These are phyloP conservation scores for Physeter macrocephalus DNA, from an alignment of 2,113 vertebrate species.

Conservation along the genomic window DNA sequence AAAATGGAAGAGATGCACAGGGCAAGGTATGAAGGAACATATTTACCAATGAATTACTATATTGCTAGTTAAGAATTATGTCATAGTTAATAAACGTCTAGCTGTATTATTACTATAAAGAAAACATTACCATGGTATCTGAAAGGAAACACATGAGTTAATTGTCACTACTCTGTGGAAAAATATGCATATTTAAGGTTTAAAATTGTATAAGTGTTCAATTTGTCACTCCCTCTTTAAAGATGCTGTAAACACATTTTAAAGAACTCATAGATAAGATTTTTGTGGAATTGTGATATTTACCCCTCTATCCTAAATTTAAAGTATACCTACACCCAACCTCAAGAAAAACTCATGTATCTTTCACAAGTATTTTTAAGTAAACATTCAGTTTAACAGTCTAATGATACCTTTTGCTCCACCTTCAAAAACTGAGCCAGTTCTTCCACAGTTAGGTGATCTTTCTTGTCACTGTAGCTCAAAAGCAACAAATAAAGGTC, in stretches of 20 bases:
- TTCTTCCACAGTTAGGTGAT: slow-evolving; percentile 92
- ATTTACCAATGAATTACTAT: background rate
- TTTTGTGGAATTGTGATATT: background rate
- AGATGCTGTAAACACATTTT: background rate
- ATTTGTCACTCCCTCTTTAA: background rate
- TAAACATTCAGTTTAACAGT: background rate
- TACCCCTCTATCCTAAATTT: background rate
- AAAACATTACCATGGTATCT: background rate
- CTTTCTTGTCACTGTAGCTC: slow-evolving; percentile 95
- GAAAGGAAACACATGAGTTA: slow-evolving; percentile 1
- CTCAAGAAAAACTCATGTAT: background rate
- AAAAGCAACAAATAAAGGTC: slow-evolving; percentile 94
- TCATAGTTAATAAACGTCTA: background rate
- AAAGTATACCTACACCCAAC: background rate
- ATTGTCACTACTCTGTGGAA: background rate
- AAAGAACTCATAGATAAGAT: background rate
- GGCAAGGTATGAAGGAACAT: background rate
- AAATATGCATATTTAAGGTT: background rate
- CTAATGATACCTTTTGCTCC: slow-evolving; percentile 91
- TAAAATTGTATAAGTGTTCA: background rate
- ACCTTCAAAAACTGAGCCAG: slow-evolving; percentile 90
- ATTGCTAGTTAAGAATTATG: background rate
- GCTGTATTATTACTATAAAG: background rate
- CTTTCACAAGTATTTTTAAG: background rate
- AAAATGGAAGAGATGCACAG: background rate